Evolutionary conservation across 2,888 invertebrate genomes (phyloP).

Genomic region (Chydorus sphaericus): DNA sequence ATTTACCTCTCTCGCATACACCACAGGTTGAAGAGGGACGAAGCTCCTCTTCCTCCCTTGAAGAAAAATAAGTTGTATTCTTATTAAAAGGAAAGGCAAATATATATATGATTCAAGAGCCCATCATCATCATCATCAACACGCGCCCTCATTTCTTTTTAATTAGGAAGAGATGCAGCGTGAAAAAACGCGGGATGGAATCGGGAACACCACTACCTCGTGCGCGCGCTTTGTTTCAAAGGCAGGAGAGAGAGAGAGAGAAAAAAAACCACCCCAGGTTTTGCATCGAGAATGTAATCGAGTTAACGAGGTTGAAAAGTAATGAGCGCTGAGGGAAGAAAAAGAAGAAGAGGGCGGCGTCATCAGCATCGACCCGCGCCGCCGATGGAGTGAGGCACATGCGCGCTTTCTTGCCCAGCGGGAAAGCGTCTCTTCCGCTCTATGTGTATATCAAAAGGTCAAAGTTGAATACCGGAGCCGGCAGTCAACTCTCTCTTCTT

Average conservation of each 20-base stretch:
- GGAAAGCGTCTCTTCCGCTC: not conserved
- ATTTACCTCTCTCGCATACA: too few species aligned
- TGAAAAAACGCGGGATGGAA: too few species aligned
- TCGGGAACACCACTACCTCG: not conserved
- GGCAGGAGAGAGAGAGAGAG: not conserved
- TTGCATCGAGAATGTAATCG: not conserved
- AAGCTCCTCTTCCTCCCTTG: too few species aligned
- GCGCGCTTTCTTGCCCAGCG: not conserved
- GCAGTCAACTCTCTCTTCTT: not conserved
- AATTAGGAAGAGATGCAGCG: not conserved
- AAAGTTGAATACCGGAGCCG: not conserved
- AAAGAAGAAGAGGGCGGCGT: not conserved
- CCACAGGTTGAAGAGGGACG: too few species aligned
- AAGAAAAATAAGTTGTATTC: too few species aligned
- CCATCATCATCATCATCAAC: not conserved
- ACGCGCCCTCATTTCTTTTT: not conserved
- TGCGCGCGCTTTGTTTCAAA: not conserved
- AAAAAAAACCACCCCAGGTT: too few species aligned
- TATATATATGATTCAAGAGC: not conserved
- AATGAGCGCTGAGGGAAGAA: not conserved
- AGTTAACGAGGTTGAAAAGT: conserved; percentile 5
- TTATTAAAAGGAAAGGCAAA: too few species aligned
- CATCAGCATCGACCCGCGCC: not conserved
- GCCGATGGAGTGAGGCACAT: not conserved
- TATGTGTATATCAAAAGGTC: not conserved